These are phyloP conservation scores for Stramonita haemastoma DNA, from an alignment of 2,888 invertebrate genomes.

Conservation along the genomic window DNA sequence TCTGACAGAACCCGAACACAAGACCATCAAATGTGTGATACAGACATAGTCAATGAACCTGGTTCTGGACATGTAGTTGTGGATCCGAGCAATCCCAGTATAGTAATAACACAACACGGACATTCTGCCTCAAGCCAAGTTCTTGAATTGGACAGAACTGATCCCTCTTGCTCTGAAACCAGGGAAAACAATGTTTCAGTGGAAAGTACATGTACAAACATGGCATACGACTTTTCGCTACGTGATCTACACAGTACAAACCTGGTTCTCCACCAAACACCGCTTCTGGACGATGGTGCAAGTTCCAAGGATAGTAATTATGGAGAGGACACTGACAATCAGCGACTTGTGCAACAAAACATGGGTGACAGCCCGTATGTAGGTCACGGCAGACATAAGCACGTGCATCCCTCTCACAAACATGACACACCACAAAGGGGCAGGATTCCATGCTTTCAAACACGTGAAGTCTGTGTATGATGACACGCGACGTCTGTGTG, in stretches of 20 bases:
- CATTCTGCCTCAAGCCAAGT: background rate
- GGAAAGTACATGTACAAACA: background rate
- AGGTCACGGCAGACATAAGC: background rate
- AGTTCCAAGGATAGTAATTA: background rate
- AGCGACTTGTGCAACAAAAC: background rate
- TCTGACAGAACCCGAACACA: background rate
- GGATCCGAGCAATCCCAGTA: background rate
- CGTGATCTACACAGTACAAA: background rate
- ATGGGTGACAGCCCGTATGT: background rate
- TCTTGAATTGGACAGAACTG: background rate
- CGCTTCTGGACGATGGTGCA: background rate
- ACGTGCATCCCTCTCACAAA: background rate
- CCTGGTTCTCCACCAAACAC: background rate
- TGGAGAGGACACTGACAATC: background rate
- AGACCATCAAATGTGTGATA: background rate
- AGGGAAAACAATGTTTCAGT: background rate
- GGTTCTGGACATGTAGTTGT: background rate
- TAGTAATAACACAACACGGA: background rate
- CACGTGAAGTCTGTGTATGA: background rate
- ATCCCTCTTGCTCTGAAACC: no score
- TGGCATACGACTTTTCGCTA: background rate
- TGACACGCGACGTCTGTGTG: slow-evolving; percentile 13
- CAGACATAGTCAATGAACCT: no score
- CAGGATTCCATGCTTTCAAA: background rate
- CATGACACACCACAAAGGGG: background rate